Evolutionary conservation across 1,140 invertebrate species (phyloP), one percentile per base, ranked within the genome.

Genomic region (Drosophila neocordata): DNA sequence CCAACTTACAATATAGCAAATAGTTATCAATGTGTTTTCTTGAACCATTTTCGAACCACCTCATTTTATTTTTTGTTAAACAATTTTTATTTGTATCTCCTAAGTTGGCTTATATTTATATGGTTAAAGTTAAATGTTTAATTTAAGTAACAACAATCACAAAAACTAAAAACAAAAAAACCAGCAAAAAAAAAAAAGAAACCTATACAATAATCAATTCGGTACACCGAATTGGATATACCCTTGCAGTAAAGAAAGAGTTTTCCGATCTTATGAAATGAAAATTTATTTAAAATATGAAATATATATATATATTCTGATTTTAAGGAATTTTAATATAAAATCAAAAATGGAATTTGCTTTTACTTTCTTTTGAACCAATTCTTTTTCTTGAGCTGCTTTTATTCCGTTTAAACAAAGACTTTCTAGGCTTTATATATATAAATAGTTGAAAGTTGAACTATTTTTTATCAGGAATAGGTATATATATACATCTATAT

Each of bases 1-100:
- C 22, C 37, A 62, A 22, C 55, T 56, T 77, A 69, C 24, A 27
- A 60, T 76, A 69, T 69, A 41, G 31, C 15, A 55, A 76, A 76
- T 48, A 69, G 73, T 61, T 74, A 77, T 48, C 41, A 48, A 81
- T 56, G 67, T 71, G 73, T 65, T 73, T 76, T 69, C 62, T 62
- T 73, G 63, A 88, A 88, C 79, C 84, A 88, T 85, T 84, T 84
- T 48, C 41, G 79, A 80, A 89, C 85, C 84, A 89, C 84, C 84
- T 89, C 84, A 84, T 71, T 71, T 48, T 20, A 48, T 48, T 73
- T 83, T 77, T 84, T 84, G 73, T 89, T 78, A 89, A 88, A 73
- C 65, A 52, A 20, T 15, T 48, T 69, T 76, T 82, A 67, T 77
- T 77, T 69, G 52, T 75, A 75, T 73, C 66, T 69, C 59, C 68